Base-by-base conservation (phyloP, 2,888 invertebrate genomes). In the Argynnis bischoffii region DNA sequence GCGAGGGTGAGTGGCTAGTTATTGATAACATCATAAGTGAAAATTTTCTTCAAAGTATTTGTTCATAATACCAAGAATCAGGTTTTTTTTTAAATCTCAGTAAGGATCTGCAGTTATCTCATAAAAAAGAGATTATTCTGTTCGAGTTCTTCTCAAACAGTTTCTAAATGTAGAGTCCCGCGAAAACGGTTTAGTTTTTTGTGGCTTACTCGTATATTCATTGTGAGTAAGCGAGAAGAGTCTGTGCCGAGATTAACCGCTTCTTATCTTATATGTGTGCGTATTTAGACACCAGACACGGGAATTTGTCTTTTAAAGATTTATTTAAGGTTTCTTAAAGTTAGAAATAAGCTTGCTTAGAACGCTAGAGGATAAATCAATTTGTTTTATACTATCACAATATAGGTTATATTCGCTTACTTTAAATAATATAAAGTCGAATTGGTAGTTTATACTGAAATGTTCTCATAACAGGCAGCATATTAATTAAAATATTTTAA, bases 121-220 rank as follows among this genome's bases (percentile, higher is more conserved):
- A 41, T 31, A 60, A 66, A 80, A 78, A 77, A 77, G 74, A 81
- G 84, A 85, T 86, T 83, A 83, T 69, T 73, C 69, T 71, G 70
- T 69, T 74, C 69, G 74, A 76, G 76, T 74, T 74, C 70, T 67
- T 66, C 63, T 68, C 74, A 74, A 71, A 72, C 67, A 59, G 64
- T 64, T 63, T 51, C 53, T 56, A 71, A 69, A 71, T 35, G 60
- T 64, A 26, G 55, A 71, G 59, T 69, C 64, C 63, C 53, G 65
- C 67, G 78, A 81, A 82, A 83, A 81, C 77, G 77, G 77, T 79
- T 76, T 77, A 71, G 55, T 63, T 63, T 69, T 76, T 78, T 84
- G 81, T 79, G 78, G 47, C 63, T 64, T 60, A 59, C 59, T 59
- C 11, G 59, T 48, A 57, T 65, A 64, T 59, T 64, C 64, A 69